phyloP scores from a whole-genome alignment of 2,888 invertebrate species.

The Eristalis intricaria region DNA sequence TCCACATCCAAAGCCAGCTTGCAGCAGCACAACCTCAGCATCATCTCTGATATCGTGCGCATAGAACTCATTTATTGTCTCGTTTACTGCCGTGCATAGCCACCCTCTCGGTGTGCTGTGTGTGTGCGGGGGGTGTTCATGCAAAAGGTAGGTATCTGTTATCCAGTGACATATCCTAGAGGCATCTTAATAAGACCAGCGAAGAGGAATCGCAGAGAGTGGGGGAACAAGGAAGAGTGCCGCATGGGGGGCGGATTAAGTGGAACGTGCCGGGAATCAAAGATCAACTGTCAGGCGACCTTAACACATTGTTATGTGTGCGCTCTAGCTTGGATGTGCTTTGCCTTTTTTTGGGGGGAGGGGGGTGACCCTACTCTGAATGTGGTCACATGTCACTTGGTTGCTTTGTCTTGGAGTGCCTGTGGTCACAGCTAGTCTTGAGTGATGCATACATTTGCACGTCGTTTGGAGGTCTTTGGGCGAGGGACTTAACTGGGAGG shows the following conservation, averaged over 20 bases:
- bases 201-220: slow-evolving; percentile 19
- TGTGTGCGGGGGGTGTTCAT: slow-evolving; percentile 43
- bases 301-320: slow-evolving; percentile 51
- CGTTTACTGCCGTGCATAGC: slow-evolving; percentile 66
- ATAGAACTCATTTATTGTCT: slow-evolving; percentile 69
- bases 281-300: slow-evolving; percentile 60
- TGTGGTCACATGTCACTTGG: not conserved
- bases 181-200: slow-evolving; percentile 61
- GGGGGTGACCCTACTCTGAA: not conserved
- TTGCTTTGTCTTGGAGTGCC: not conserved
- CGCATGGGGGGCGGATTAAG: slow-evolving; percentile 58
- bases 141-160: slow-evolving; percentile 50
- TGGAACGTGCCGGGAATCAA: slow-evolving; percentile 68
- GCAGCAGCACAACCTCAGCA: slow-evolving; percentile 1
- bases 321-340: slow-evolving; percentile 9
- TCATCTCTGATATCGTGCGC: slow-evolving; percentile 53
- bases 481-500: not conserved
- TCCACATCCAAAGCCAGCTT: not conserved
- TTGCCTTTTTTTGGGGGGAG: not conserved
- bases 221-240: not conserved
- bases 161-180: slow-evolving; percentile 66
- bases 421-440: not conserved
- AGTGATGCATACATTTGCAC: slow-evolving; percentile 16
- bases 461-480: slow-evolving; percentile 6
- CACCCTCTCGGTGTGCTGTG: not conserved